These are phyloP conservation scores for Phocoena phocoena DNA, from an alignment of 2,113 vertebrate genomes.

Conservation along the genomic window DNA sequence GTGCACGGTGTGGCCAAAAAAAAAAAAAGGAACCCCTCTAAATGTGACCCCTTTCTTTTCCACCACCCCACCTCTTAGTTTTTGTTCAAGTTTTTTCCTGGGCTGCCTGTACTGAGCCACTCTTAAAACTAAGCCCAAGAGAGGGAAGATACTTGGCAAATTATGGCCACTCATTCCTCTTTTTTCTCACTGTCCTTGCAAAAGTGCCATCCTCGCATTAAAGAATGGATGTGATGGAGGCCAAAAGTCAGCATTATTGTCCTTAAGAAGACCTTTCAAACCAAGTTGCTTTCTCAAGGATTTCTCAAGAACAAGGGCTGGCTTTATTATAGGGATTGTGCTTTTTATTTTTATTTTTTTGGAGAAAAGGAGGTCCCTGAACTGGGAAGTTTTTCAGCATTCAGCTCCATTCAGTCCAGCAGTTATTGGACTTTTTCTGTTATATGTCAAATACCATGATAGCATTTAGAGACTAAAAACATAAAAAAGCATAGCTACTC, in stretches of 20 bases:
- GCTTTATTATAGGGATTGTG: neutral
- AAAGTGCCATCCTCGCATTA: neutral
- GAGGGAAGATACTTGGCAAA: accelerated
- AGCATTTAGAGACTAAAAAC: neutral
- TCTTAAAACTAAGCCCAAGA: neutral
- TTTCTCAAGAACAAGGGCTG: neutral
- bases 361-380: neutral
- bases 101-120: neutral
- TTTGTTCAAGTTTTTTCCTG: neutral
- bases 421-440: neutral
- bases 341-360: neutral
- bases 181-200: neutral
- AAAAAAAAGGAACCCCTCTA: neutral
- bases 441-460: neutral
- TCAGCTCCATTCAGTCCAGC: neutral
- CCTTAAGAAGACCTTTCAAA: neutral
- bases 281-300: neutral
- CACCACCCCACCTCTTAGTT: neutral
- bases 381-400: neutral
- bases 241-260: neutral
- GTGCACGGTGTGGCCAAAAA: neutral
- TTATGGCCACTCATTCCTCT: neutral
- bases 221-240: neutral
- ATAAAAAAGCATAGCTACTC: neutral
- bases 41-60: neutral